Base-by-base conservation (phyloP, 2,888 invertebrate species). In the Terebella lapidaria region DNA sequence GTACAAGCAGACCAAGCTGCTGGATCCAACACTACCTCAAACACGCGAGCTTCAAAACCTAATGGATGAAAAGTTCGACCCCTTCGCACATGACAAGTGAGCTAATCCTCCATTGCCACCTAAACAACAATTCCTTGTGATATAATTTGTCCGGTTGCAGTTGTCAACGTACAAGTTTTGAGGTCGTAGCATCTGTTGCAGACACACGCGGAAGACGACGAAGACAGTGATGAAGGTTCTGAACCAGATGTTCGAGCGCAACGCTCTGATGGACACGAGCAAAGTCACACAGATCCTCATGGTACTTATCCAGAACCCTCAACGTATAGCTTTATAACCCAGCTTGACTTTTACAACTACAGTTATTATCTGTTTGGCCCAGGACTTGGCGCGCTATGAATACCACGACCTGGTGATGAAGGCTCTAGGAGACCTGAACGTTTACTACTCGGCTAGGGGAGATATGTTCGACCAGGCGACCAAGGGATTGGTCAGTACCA, bases 331-430 rank as follows among this genome's bases (percentile, higher is more conserved):
- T 4, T 4, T 10, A 49, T 10, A 18, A n/a, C n/a, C n/a, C n/a
- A n/a, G n/a, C n/a, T n/a, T n/a, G n/a, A n/a, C n/a, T n/a, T n/a
- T n/a, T n/a, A n/a, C n/a, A n/a, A n/a, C n/a, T n/a, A n/a, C n/a
- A n/a, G n/a, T n/a, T n/a, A n/a, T n/a, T n/a, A n/a, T n/a, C n/a
- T n/a, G n/a, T n/a, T n/a, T n/a, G n/a, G n/a, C n/a, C n/a, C n/a
- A 78, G 80, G 79, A 79, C 66, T 61, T 79, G 66, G 68, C 76
- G 1, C 67, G 72, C 64, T 81, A 81, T 69, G 75, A 78, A 56
- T 77, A 79, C 66, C 74, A 78, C 70, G 74, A 74, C 60, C 68
- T 81, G 69, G 74, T 80, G 53, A 77, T 76, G 26, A 77, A 79
- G 66, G 71, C 79, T 2, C 67, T 81, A 53, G 72, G 74, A 56